Conservation (phyloP, 2,888 invertebrate genomes). For the Stegana nigrithorax region DNA sequence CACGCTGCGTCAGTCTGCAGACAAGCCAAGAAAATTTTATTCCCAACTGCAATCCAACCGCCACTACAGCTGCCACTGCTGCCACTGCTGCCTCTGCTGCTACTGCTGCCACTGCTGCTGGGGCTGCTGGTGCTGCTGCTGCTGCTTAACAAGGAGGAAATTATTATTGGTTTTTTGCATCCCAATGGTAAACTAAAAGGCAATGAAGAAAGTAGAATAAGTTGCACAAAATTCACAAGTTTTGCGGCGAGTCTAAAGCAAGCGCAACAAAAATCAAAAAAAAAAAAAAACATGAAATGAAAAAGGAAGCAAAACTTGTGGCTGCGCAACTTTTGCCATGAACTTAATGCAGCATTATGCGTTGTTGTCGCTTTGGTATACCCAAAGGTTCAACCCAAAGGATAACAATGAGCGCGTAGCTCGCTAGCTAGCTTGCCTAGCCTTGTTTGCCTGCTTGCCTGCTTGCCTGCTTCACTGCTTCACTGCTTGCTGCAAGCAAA, state of each 20-base stretch:
- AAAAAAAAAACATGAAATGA: too few species aligned
- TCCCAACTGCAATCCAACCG: constrained; percentile 7
- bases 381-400: constrained; percentile 1
- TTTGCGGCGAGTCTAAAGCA: background rate
- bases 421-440: background rate
- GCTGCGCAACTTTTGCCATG: constrained; percentile 48
- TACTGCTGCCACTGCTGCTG: constrained; percentile 6
- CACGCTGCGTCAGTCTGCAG: background rate
- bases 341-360: constrained; percentile 46
- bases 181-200: constrained; percentile 52
- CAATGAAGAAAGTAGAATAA: constrained; percentile 39
- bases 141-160: constrained; percentile 34
- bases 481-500: background rate
- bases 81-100: constrained; percentile 11
- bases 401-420: constrained; percentile 2
- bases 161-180: constrained; percentile 56
- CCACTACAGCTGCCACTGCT: constrained; percentile 28
- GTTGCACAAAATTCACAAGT: constrained; percentile 1
- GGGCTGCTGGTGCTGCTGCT: constrained; percentile 30
- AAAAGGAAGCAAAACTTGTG: background rate
- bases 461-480: too few species aligned
- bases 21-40: background rate
- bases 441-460: background rate
- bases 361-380: background rate
- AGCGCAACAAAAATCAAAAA: background rate